Evolutionary conservation across 2,888 invertebrate species (phyloP).

Genomic region (Yponomeuta sedellus): DNA sequence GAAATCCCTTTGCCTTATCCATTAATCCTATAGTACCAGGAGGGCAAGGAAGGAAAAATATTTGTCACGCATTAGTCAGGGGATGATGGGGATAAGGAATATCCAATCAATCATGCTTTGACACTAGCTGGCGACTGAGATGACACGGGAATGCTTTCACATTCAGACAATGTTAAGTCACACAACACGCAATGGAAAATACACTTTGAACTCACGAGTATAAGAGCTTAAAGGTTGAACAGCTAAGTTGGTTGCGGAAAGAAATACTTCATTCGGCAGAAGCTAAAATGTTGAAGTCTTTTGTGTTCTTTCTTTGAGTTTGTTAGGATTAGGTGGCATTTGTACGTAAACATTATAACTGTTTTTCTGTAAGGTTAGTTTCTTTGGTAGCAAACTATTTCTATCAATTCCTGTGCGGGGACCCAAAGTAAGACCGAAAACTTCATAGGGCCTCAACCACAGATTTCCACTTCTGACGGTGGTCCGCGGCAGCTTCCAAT

Average conservation of each 20-base stretch:
- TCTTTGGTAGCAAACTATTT: no score
- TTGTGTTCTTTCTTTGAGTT: background rate
- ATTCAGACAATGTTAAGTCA: conserved; percentile 17
- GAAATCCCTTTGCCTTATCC: background rate
- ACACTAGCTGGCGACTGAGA: conserved; percentile 43
- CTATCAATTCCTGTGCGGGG: no score
- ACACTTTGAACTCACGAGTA: background rate
- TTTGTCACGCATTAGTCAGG: conserved; percentile 26
- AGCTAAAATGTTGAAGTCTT: background rate
- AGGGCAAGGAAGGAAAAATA: background rate
- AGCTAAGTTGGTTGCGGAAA: background rate
- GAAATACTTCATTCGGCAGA: background rate
- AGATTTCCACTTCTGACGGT: no score
- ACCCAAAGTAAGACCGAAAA: no score
- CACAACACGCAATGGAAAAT: background rate
- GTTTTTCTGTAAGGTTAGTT: background rate
- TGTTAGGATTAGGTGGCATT: background rate
- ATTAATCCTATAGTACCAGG: background rate
- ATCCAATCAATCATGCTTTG: conserved; percentile 66
- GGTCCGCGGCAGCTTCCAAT: no score
- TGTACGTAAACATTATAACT: background rate
- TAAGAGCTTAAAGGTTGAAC: background rate
- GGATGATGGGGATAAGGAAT: conserved; percentile 26
- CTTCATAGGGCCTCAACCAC: no score
- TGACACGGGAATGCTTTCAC: conserved; percentile 67